These are phyloP conservation scores for Drosophila niveifrons DNA, from an alignment of 2,888 invertebrate species.

Conservation along the genomic window DNA sequence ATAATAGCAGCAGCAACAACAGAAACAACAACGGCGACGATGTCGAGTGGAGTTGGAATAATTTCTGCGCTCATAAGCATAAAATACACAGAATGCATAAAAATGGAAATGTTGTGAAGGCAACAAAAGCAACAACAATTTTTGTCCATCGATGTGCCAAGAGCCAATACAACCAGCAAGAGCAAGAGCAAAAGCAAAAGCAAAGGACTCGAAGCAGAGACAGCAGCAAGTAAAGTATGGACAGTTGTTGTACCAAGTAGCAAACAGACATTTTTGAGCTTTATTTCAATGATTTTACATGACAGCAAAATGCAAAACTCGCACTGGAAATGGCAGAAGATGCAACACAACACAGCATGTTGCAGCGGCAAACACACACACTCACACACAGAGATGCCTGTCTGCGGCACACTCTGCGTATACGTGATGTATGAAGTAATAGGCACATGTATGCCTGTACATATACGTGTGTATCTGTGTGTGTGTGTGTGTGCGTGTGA, in stretches of 20 bases:
- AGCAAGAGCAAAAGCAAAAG: neutral
- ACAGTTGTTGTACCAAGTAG: conserved; percentile 59
- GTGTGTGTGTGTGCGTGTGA: conserved; percentile 22
- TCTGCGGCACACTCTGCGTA: conserved; percentile 38
- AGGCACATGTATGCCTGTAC: conserved; percentile 14
- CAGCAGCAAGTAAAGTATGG: conserved; percentile 39
- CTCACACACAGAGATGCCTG: conserved; percentile 7
- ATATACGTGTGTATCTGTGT: conserved; percentile 7
- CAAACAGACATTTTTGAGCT: conserved; percentile 41
- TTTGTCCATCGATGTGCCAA: conserved; percentile 23
- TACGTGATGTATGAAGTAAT: conserved; percentile 28
- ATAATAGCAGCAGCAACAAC: conserved; percentile 40
- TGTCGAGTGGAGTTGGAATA: conserved; percentile 21
- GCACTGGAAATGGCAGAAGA: conserved; percentile 32
- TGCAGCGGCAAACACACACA: conserved; percentile 3
- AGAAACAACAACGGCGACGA: conserved; percentile 40
- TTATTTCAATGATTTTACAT: conserved; percentile 78
- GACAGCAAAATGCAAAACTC: conserved; percentile 55
- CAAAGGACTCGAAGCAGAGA: conserved; percentile 2
- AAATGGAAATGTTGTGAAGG: conserved; percentile 35
- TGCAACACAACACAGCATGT: conserved; percentile 31
- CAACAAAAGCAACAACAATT: conserved; percentile 27
- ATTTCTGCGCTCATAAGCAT: conserved; percentile 71
- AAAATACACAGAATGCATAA: conserved; percentile 55
- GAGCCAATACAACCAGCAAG: neutral